Evolutionary conservation across 1,140 invertebrate genomes (phyloP).

Genomic region (Aphidius gifuensis): DNA sequence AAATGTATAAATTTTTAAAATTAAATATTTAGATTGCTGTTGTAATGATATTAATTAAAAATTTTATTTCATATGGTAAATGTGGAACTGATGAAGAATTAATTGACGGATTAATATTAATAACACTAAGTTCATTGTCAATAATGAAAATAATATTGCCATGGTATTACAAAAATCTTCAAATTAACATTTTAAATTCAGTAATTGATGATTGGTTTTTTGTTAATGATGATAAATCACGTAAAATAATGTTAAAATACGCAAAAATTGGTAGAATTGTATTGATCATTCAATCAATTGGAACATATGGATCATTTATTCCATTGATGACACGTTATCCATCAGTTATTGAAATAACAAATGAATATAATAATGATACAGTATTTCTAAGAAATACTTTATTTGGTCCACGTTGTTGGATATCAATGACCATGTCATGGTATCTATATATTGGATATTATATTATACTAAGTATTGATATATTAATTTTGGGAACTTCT

Average conservation of each 20-base stretch:
- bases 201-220: slow-evolving; percentile 20
- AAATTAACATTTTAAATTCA: slow-evolving; percentile 15
- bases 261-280: slow-evolving; percentile 20
- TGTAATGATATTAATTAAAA: slow-evolving; percentile 14
- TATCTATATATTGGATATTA: slow-evolving; percentile 20
- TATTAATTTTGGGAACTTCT: slow-evolving; percentile 14
- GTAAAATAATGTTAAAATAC: slow-evolving; percentile 16
- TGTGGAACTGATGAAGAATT: slow-evolving; percentile 17
- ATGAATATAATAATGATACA: no score
- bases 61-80: slow-evolving; percentile 14
- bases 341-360: no score
- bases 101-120: slow-evolving; percentile 15
- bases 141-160: slow-evolving; percentile 18
- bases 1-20: no score
- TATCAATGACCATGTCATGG: neutral
- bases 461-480: slow-evolving; percentile 19
- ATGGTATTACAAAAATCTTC: slow-evolving; percentile 3
- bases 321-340: no score
- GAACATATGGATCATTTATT: slow-evolving; percentile 6
- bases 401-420: no score
- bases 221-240: neutral
- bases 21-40: no score
- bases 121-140: slow-evolving; percentile 14
- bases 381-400: no score
- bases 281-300: slow-evolving; percentile 18